Base-by-base conservation (phyloP, 2,888 invertebrate genomes). In the Pristionchus maxplancki region DNA sequence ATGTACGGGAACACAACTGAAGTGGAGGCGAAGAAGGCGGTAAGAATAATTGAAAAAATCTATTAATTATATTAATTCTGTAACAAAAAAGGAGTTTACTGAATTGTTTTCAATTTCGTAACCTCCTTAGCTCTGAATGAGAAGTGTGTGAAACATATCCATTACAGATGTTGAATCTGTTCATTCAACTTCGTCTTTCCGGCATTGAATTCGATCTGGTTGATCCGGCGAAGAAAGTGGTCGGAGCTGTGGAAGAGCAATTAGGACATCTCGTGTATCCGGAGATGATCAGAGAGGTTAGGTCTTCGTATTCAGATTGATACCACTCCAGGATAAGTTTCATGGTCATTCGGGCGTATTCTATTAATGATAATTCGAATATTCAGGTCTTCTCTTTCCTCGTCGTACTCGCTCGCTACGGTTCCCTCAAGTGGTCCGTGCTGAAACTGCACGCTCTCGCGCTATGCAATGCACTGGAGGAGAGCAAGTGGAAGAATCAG, bases 241-340 rank as follows among this genome's bases (percentile, higher is more conserved):
- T 48, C 11, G 88, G 31, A 28, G 78, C 88, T 28, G 88, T 88
- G n/a, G 88, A 88, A 37, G 88, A 88, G 28, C 88, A 88, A 13
- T 9, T 88, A 28, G 88, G 88, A 24, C 78, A 81, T 40, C 37
- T 88, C 5, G 37, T 34, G 6, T 81, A 58, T 44, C 81, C 88
- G 78, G 58, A 78, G 44, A 88, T 88, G 88, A 37, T 88, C 37
- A 67, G 40, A 78, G 88, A 88, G 88, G 88, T 88, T 44, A 62
- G 5, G n/a, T 6, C 15, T 62, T 62, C 28, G 6, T 62, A 62
- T 62, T 62, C 20, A n/a, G n/a, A n/a, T n/a, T n/a, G n/a, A n/a
- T n/a, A n/a, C n/a, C n/a, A n/a, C n/a, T n/a, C n/a, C n/a, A n/a
- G n/a, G n/a, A n/a, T n/a, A n/a, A n/a, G n/a, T n/a, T n/a, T n/a